Percentiles rank a stretch among this genome's conserved stretches.
phyloP scores from a whole-genome alignment of 1,140 invertebrate genomes.

The Telenomus remus region DNA sequence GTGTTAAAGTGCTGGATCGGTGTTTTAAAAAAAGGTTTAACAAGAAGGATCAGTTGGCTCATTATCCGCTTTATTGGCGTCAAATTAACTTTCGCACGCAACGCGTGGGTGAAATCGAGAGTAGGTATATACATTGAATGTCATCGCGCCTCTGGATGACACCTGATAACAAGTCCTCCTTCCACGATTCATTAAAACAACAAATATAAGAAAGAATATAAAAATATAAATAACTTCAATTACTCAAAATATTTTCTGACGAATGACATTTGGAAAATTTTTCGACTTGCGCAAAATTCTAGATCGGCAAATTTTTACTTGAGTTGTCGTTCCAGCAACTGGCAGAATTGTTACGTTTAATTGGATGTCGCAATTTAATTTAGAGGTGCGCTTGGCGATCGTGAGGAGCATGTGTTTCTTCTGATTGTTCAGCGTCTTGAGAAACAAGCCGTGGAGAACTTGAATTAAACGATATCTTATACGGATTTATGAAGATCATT shows the following conservation, averaged over 20 bases:
- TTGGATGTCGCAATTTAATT: slow-evolving; percentile 15
- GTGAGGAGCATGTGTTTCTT: background rate
- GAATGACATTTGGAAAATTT: slow-evolving; percentile 35
- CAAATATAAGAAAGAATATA: background rate
- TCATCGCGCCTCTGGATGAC: slow-evolving; percentile 18
- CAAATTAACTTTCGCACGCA: slow-evolving; percentile 55
- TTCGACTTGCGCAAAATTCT: slow-evolving; percentile 13
- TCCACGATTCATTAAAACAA: too few species aligned
- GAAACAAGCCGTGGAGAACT: slow-evolving; percentile 17
- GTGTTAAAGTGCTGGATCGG: background rate
- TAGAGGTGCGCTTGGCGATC: background rate
- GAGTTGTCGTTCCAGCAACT: too few species aligned
- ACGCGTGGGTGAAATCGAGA: slow-evolving; percentile 55
- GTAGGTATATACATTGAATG: slow-evolving; percentile 27
- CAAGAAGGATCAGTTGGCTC: slow-evolving; percentile 5
- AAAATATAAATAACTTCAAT: too few species aligned
- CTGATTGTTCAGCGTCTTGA: slow-evolving; percentile 1
- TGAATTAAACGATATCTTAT: slow-evolving; percentile 4
- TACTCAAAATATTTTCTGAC: too few species aligned
- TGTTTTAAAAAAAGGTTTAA: too few species aligned
- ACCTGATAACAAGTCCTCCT: background rate
- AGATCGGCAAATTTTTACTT: slow-evolving; percentile 11
- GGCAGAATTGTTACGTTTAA: slow-evolving; percentile 16
- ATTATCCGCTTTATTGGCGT: slow-evolving; percentile 43
- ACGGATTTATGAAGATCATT: slow-evolving; percentile 1